Evolutionary conservation across 92 coral and sea anemone species (phyloP), one percentile per base, ranked within the genome.

Genomic region (Umimayanthus chanpuru): DNA sequence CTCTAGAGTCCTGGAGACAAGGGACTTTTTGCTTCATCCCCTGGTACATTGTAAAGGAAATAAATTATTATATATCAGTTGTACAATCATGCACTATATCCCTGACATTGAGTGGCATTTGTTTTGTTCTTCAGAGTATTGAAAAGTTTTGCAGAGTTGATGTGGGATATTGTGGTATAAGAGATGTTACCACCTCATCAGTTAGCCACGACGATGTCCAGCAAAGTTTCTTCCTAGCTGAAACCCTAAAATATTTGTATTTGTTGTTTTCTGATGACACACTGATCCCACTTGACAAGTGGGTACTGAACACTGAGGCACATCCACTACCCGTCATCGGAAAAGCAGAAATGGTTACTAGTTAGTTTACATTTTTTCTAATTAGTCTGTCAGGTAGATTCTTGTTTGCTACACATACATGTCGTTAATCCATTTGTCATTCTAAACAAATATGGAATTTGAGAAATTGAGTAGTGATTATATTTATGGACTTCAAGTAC

Each of bases 301-400:
- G 99, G 99, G 99, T 96, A 15, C 84, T 96, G 30, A 96, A 96
- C 87, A 96, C 99, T 1, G 99, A 96, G 77, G 99, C 99, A 16
- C 99, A 96, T 79, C 99, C 99, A 18, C 85, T 96, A 36, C 99
- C 99, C 1, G 91, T 96, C 29, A 93, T 92, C 58, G 96, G 99
- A 26, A 83, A 91, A 90, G 92, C 86, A n/a, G 94, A 91, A 75
- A 30, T 74, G 66, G 28, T 30, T 70, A 53, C 36, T 81, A 70
- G 65, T 72, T 50, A 64, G 66, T 18, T 25, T 21, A 12, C 14
- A 25, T 10, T 85, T 32, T 47, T 80, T 68, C 44, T 73, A 88
- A 44, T 79, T 77, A 74, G 58, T 47, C 29, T 73, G 80, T 32
- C 73, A 38, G 23, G 76, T 18, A 36, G 40, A 43, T 56, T 28